A percentile compares a stretch with the other conserved stretches of the same genome.
Evolutionary conservation across 2,888 invertebrate genomes (phyloP).

Genomic region (Drosophila mercatorum): DNA sequence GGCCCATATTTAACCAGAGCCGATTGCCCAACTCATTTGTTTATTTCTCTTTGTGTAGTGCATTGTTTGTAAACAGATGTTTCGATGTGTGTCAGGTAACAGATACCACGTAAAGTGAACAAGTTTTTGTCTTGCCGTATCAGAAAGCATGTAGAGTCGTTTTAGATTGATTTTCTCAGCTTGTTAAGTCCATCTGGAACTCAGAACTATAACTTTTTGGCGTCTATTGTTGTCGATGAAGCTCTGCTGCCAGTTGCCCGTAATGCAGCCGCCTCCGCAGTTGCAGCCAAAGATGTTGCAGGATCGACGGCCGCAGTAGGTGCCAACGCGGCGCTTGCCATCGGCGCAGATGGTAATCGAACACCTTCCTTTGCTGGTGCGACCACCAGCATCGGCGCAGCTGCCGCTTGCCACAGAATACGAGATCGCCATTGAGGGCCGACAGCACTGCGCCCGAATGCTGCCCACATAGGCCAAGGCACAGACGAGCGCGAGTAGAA

Average conservation of each 20-base stretch:
- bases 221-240: background rate
- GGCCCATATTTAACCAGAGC: background rate
- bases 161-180: no score
- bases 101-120: no score
- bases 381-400: background rate
- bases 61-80: background rate
- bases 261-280: background rate
- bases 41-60: background rate
- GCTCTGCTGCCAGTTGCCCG: background rate
- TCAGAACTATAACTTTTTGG: fast-evolving
- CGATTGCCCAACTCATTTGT: background rate
- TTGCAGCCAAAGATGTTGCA: conserved; percentile 7
- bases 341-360: conserved; percentile 5
- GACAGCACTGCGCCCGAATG: background rate
- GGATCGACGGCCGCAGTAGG: background rate
- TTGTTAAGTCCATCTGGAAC: background rate
- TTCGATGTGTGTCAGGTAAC: background rate
- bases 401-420: background rate
- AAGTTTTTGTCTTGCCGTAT: no score
- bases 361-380: background rate
- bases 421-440: background rate
- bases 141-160: no score
- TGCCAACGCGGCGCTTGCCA: conserved; percentile 1
- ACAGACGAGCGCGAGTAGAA: background rate
- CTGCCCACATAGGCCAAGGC: background rate